Conservation (phyloP, 2,888 invertebrate genomes). For the Unio delphinus region DNA sequence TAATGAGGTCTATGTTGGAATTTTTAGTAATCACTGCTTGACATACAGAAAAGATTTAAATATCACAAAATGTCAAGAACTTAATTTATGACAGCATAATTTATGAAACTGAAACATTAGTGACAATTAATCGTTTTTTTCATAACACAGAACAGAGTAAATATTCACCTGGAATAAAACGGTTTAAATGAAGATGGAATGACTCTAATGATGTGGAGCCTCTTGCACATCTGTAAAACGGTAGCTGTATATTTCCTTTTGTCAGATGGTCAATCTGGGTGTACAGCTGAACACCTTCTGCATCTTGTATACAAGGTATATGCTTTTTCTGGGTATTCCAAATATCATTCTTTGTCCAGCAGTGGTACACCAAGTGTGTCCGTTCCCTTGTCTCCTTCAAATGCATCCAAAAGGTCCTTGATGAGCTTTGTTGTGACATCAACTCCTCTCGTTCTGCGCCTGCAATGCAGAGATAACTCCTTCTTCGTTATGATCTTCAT, state of each 20-base stretch:
- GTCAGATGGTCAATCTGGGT: constrained; percentile 8
- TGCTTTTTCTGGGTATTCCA: constrained; percentile 35
- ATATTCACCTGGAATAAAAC: constrained; percentile 22
- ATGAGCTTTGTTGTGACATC: constrained; percentile 27
- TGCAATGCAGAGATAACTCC: constrained; percentile 35
- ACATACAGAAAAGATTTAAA: too few species aligned
- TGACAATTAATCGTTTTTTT: too few species aligned
- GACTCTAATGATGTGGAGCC: constrained; percentile 35
- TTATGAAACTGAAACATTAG: too few species aligned
- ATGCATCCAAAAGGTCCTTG: constrained; percentile 14
- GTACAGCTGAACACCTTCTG: constrained; percentile 23
- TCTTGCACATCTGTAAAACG: constrained; percentile 24
- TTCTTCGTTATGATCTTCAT: constrained; percentile 6
- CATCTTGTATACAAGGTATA: constrained; percentile 40
- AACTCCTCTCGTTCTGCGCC: constrained; percentile 23
- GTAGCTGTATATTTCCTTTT: constrained; percentile 22
- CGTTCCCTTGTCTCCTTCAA: constrained; percentile 19
- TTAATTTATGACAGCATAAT: too few species aligned
- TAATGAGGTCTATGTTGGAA: too few species aligned
- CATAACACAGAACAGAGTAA: too few species aligned
- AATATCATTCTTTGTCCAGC: constrained; percentile 25
- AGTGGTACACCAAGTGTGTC: constrained; percentile 36
- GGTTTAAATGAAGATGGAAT: constrained; percentile 27
- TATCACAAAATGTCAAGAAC: too few species aligned
- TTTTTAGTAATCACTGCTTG: too few species aligned